Percentiles rank a stretch among this genome's conserved stretches.
Conservation (phyloP, 2,113 vertebrate species). For the Microtus oregoni region DNA sequence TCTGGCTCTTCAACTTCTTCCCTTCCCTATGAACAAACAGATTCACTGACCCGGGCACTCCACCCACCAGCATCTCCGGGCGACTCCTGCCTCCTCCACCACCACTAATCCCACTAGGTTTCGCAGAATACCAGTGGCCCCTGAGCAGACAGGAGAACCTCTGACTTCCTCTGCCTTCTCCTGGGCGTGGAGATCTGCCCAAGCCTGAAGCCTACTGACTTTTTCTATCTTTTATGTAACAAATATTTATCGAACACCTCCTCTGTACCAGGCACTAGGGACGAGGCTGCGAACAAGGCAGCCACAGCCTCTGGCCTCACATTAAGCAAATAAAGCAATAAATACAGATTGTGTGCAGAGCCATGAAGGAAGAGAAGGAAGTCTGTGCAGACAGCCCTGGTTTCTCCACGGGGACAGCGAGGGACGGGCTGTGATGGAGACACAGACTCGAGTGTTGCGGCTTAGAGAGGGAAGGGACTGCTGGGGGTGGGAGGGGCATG, state of each 20-base stretch:
- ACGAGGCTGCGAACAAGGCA: neutral
- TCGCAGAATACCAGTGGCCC: neutral
- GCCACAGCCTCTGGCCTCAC: neutral
- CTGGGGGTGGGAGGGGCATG: fast-evolving
- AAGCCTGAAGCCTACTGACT: neutral
- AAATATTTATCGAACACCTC: neutral
- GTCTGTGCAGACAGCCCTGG: neutral
- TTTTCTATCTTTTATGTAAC: neutral
- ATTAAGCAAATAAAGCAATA: conserved; percentile 60
- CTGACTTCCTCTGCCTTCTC: neutral
- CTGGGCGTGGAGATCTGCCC: neutral
- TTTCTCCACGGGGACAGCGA: neutral
- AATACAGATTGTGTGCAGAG: conserved; percentile 24
- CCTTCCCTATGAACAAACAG: neutral
- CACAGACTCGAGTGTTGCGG: fast-evolving
- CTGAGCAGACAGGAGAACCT: neutral
- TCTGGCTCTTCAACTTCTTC: neutral
- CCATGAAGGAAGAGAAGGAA: neutral
- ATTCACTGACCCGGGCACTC: neutral
- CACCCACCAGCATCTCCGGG: neutral
- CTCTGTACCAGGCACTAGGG: neutral
- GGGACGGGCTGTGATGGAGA: neutral
- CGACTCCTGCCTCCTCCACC: neutral
- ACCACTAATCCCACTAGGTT: neutral
- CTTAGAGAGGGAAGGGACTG: neutral